Conservation (phyloP, 2,797 vertebrate genomes). For the Trichosurus vulpecula region DNA sequence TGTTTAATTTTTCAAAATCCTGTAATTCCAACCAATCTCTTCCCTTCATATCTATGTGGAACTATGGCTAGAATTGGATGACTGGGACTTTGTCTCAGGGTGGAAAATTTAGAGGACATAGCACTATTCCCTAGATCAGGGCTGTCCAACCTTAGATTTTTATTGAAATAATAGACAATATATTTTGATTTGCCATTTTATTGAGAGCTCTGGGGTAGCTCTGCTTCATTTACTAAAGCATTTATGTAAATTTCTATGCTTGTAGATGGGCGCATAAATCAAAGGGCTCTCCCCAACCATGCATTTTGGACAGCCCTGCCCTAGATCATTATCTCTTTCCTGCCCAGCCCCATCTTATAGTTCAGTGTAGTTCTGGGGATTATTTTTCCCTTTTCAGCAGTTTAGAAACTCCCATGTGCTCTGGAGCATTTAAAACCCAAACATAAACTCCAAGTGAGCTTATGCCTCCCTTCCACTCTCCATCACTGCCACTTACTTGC, state of each 20-base stretch:
- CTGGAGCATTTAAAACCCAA: neutral
- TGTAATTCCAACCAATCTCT: conserved; percentile 16
- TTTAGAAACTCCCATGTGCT: neutral
- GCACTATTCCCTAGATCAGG: too few relatives aligned
- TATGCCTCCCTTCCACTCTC: neutral
- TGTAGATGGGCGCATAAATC: too few relatives aligned
- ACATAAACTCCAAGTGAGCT: neutral
- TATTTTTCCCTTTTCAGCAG: neutral
- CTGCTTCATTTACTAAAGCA: too few relatives aligned
- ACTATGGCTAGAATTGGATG: neutral
- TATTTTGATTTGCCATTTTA: too few relatives aligned
- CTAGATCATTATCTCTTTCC: neutral
- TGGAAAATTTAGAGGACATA: neutral
- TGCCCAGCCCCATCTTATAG: neutral
- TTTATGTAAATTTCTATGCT: too few relatives aligned
- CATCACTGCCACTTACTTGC: neutral
- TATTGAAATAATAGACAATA: too few relatives aligned
- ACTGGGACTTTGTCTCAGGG: neutral
- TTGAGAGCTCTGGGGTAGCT: too few relatives aligned
- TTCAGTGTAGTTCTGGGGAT: neutral
- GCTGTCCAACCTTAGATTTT: too few relatives aligned
- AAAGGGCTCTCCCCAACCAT: too few relatives aligned
- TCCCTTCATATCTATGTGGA: neutral
- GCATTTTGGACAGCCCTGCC: too few relatives aligned
- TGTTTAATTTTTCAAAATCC: conserved; percentile 34